These are phyloP conservation scores for Morus bassanus DNA, from an alignment of 2,797 vertebrate species.

Conservation along the genomic window DNA sequence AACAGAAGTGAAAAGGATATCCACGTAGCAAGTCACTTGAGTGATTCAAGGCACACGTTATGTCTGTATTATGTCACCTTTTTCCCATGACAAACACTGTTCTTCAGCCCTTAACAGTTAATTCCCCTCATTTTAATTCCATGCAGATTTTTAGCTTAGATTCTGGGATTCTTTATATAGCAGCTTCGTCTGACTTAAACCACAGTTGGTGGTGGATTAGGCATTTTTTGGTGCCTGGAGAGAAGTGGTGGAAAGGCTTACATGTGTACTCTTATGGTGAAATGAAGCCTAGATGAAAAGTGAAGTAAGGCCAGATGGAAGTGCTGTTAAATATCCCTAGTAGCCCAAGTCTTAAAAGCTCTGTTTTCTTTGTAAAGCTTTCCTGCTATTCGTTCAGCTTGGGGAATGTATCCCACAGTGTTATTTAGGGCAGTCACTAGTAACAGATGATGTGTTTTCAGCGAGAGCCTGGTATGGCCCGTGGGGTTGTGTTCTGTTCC, in stretches of 20 bases:
- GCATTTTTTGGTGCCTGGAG: neutral
- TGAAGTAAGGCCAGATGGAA: constrained; percentile 6
- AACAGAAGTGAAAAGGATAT: neutral
- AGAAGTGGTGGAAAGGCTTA: neutral
- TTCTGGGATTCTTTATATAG: neutral
- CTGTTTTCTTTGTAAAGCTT: constrained; percentile 25
- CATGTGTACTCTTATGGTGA: neutral
- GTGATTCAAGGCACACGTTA: rapidly evolving
- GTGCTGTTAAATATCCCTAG: neutral
- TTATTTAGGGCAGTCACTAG: neutral
- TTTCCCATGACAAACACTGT: neutral
- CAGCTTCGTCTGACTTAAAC: neutral
- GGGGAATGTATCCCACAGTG: neutral
- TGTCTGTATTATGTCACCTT: neutral
- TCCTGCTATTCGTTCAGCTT: neutral
- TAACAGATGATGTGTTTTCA: neutral
- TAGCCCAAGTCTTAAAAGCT: neutral
- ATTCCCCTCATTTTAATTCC: neutral
- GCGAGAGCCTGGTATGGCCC: neutral
- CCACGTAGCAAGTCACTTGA: neutral
- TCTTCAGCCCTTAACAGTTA: neutral
- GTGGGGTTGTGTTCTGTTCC: neutral
- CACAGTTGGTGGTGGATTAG: neutral
- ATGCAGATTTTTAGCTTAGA: neutral
- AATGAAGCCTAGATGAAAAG: neutral